These are phyloP conservation scores for Andrena cerasifolii DNA, from an alignment of 1,140 invertebrate species.

Conservation along the genomic window DNA sequence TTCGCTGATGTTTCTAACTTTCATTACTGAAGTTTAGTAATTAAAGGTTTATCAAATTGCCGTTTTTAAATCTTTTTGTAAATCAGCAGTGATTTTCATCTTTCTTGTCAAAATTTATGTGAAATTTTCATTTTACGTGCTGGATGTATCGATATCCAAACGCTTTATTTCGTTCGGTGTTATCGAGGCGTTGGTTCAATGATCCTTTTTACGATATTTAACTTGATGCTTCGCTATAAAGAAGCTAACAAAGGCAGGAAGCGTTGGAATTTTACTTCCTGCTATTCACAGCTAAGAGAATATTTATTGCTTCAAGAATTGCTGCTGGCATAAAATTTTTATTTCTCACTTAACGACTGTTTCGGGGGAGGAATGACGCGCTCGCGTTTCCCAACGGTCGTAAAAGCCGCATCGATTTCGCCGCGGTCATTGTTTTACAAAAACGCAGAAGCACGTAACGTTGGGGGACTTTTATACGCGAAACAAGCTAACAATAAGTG, in stretches of 20 bases:
- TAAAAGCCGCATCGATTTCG: conserved; percentile 17
- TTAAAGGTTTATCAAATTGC: too few relatives aligned
- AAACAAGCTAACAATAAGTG: background rate
- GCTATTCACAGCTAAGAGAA: conserved; percentile 5
- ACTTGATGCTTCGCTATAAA: background rate
- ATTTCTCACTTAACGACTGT: conserved; percentile 16
- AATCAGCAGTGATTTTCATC: too few relatives aligned
- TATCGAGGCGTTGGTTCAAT: background rate
- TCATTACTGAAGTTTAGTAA: too few relatives aligned
- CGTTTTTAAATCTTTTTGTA: too few relatives aligned
- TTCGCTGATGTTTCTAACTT: too few relatives aligned
- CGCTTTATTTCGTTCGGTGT: too few relatives aligned
- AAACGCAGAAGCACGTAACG: background rate
- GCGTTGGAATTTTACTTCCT: background rate
- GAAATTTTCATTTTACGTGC: background rate
- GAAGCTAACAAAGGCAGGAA: background rate
- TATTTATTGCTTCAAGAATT: conserved; percentile 34
- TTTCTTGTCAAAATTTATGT: too few relatives aligned
- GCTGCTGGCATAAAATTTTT: conserved; percentile 26
- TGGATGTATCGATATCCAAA: background rate
- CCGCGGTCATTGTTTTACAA: background rate
- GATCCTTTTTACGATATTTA: background rate
- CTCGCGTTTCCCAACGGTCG: background rate
- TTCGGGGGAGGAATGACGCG: background rate
- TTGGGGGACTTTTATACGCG: background rate